Evolutionary conservation across 2,888 invertebrate genomes (phyloP), one percentile per base, ranked within the genome.

Genomic region (Erebia ligea): DNA sequence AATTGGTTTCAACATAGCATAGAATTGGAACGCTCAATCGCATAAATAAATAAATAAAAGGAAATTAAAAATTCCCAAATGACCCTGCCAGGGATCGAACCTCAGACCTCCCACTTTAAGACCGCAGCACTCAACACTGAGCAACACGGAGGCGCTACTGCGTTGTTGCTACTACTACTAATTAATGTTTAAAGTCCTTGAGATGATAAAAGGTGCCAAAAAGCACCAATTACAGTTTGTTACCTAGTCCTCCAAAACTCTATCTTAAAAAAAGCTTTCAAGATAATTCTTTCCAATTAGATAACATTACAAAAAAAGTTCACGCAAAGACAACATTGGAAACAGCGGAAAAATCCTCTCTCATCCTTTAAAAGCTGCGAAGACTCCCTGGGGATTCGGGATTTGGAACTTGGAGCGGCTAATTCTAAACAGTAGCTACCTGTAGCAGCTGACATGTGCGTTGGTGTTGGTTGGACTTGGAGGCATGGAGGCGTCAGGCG

Each of bases 381-480:
- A 34, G 63, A 45, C 61, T 67, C 74, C 70, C 54, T 21, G 45
- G 70, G 68, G 74, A 59, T 68, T 70, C 82, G 73, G 79, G 83
- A 85, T 84, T 86, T 78, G 81, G 82, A 84, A 84, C 77, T 87
- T 81, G 76, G 79, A 84, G 80, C 77, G 77, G 79, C 81, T 79
- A 75, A 76, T 77, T 83, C 82, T 85, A 86, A 87, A 88, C 84
- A 86, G 81, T 82, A 81, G 87, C 89, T 92, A 92, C 92, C 92
- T 92, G 92, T 92, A 82, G 91, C 86, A 76, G 83, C 83, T 76
- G 84, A 84, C 89, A 88, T 88, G 87, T 87, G 86, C 81, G 80
- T 73, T 70, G 75, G 70, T 68, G 71, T 62, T 70, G 76, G 78
- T 45, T 11, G 45, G 45, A 45, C 17, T 45, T 77, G 56, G 21